Conservation (phyloP, 2,797 vertebrate genomes). For the Tarsius wallacei region DNA sequence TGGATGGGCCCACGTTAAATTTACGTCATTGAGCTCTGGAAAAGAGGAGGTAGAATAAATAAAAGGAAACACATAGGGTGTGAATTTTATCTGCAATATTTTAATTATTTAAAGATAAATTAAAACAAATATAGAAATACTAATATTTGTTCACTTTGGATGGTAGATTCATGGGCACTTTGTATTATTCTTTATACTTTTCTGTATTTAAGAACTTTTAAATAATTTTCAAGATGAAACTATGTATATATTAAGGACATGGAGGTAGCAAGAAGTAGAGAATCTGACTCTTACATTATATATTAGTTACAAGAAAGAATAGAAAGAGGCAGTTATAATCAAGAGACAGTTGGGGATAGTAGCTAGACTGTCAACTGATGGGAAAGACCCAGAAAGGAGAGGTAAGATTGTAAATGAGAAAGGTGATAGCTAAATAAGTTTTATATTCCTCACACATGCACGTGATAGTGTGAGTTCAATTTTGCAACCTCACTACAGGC, state of each 20-base stretch:
- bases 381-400: background rate
- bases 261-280: background rate
- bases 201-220: background rate
- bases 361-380: background rate
- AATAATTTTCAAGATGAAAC: background rate
- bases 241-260: background rate
- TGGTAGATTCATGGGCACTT: background rate
- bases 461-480: background rate
- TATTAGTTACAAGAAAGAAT: background rate
- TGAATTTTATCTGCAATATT: background rate
- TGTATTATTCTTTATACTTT: background rate
- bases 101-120: background rate
- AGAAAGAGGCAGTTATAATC: background rate
- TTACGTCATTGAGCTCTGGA: background rate
- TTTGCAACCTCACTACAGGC: background rate
- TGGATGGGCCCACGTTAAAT: background rate
- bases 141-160: background rate
- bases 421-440: background rate
- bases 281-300: background rate
- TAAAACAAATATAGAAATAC: background rate
- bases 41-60: background rate
- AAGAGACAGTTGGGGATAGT: background rate
- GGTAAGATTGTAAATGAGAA: background rate
- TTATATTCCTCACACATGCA: background rate
- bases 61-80: background rate